phyloP scores from a whole-genome alignment of 2,797 vertebrate genomes.

The Lophotriccus pileatus region DNA sequence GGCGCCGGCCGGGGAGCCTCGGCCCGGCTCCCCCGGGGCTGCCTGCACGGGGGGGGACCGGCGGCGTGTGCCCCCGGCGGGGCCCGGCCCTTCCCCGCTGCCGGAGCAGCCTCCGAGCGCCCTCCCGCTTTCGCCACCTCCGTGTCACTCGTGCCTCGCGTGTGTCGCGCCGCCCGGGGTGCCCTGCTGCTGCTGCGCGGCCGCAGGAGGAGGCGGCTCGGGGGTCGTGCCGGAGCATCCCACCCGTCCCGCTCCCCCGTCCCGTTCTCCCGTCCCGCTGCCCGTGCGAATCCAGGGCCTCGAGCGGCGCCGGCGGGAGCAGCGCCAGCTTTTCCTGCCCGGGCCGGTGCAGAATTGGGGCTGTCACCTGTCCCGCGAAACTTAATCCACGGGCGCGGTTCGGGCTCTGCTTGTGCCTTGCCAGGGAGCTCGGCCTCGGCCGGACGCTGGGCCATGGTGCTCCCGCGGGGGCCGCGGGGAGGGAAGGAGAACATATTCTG shows the following conservation, averaged over 20 bases:
- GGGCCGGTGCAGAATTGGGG: neutral
- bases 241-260: too few relatives aligned
- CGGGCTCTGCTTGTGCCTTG: neutral
- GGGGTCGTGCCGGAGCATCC: too few relatives aligned
- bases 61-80: neutral
- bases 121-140: too few relatives aligned
- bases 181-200: too few relatives aligned
- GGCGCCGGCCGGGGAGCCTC: neutral
- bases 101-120: neutral
- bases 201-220: neutral
- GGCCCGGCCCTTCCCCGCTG: neutral
- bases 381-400: neutral
- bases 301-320: accelerated
- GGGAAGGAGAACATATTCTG: neutral
- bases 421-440: neutral
- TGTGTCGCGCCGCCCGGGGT: neutral
- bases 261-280: too few relatives aligned
- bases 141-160: neutral
- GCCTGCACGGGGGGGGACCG: neutral
- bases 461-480: too few relatives aligned
- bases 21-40: neutral
- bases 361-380: neutral
- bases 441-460: neutral
- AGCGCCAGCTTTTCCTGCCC: neutral
- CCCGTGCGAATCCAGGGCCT: too few relatives aligned